Conservation (phyloP, 2,113 vertebrate genomes). For the Lichenostomus cassidix region DNA sequence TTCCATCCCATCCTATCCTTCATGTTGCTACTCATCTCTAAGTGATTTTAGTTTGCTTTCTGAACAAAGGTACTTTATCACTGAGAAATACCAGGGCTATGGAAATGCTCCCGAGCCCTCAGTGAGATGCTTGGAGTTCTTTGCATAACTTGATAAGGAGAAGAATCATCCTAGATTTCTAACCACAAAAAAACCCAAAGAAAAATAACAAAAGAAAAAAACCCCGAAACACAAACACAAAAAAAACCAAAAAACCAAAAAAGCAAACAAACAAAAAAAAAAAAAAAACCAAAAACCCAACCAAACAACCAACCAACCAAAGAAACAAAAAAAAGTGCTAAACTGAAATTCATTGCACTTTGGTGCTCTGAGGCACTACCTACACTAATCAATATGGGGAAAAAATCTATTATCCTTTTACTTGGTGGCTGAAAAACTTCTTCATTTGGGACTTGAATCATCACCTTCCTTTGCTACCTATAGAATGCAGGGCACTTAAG, state of each 20-base stretch:
- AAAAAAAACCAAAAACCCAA: too few species aligned
- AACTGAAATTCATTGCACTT: not conserved
- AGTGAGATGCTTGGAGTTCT: not conserved
- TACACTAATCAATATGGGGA: not conserved
- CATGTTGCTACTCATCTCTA: fast-evolving
- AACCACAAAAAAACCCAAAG: not conserved
- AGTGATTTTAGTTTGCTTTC: not conserved
- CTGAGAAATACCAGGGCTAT: not conserved
- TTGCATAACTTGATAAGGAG: not conserved
- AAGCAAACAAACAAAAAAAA: too few species aligned
- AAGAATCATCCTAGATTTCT: not conserved
- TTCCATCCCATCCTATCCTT: not conserved
- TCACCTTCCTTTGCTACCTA: not conserved
- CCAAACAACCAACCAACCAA: not conserved
- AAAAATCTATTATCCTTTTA: not conserved
- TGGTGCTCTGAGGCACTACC: not conserved
- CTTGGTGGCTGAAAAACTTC: not conserved
- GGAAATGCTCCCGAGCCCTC: not conserved
- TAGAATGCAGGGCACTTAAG: not conserved
- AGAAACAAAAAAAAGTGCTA: not conserved
- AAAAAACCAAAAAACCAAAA: too few species aligned
- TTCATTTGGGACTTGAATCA: not conserved
- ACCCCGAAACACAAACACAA: too few species aligned
- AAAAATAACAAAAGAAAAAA: too few species aligned
- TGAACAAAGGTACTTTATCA: not conserved